Evolutionary conservation across 2,113 vertebrate genomes (phyloP).

Genomic region (Progne subis): DNA sequence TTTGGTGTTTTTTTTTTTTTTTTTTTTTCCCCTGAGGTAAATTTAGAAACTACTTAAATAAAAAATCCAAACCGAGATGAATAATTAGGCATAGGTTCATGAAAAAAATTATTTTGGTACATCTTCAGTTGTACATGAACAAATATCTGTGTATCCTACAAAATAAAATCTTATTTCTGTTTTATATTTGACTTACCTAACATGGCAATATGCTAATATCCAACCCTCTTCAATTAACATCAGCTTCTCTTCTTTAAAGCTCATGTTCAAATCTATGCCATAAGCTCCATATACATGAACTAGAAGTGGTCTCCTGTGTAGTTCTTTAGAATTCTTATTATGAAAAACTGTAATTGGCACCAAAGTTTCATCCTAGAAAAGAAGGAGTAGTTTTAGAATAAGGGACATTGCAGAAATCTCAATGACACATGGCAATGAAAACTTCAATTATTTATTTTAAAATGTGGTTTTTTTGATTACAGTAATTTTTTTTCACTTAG

Average conservation of each 20-base stretch:
- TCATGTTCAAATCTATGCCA: constrained; percentile 89
- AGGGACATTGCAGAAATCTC: constrained; percentile 65
- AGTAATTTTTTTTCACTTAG: constrained; percentile 70
- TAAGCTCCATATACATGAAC: constrained; percentile 96
- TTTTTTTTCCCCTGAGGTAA: neutral
- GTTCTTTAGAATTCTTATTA: constrained; percentile 68
- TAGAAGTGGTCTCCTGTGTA: constrained; percentile 83
- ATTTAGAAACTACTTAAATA: neutral
- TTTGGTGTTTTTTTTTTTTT: too few relatives aligned
- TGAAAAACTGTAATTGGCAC: constrained; percentile 93
- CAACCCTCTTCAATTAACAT: constrained; percentile 90
- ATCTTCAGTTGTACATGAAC: neutral
- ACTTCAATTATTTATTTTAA: constrained; percentile 73
- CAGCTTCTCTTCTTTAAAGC: constrained; percentile 87
- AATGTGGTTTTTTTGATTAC: constrained; percentile 63
- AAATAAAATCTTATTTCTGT: neutral
- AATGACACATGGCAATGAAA: constrained; percentile 63
- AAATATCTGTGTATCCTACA: neutral
- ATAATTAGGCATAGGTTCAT: neutral
- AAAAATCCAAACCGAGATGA: neutral
- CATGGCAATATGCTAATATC: constrained; percentile 95
- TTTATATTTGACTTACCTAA: constrained; percentile 81
- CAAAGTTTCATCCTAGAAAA: constrained; percentile 85
- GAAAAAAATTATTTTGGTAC: neutral
- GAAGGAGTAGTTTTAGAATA: constrained; percentile 61